Evolutionary conservation across 2,113 vertebrate species (phyloP), one percentile per base, ranked within the genome.

Genomic region (Pontoporia blainvillei): DNA sequence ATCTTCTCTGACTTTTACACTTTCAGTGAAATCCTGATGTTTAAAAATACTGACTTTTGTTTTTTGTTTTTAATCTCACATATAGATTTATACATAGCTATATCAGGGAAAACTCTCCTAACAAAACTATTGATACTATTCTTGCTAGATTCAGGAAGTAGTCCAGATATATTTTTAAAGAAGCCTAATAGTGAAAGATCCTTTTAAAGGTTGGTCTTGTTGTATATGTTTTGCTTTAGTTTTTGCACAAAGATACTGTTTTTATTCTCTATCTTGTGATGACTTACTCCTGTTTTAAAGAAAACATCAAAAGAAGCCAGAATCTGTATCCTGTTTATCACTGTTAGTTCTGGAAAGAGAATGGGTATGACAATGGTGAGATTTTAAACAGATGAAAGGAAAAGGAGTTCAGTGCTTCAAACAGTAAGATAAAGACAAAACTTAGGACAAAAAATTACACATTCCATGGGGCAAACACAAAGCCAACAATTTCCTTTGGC

Each of bases 281-380:
- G 96, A 90, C 92, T 98, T 98, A 96, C 59, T 98, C 92, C 97
- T 97, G 95, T 91, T 96, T 98, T 94, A 98, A 98, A 98, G 97
- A 98, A 98, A 98, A 98, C 92, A 97, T 97, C 98, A 98, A 98
- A 96, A 97, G 96, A 97, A 98, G 97, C 97, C 93, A 94, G 93
- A 98, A 96, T 97, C 89, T 96, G 82, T 89, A 98, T 98, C 98
- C 97, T 98, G 97, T 94, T 98, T 94, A 93, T 95, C 90, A 97
- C 75, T 98, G 97, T 97, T 96, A 88, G 95, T 96, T 96, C 90
- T 96, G 78, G 93, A 97, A 98, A 98, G 96, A 91, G 71, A 94
- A 1, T 84, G 94, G 84, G 95, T 82, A 66, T 84, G 59, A 95
- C 90, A 97, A 97, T 86, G 95, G 34, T 78, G 94, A 94, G 62